A percentile compares a stretch with the other conserved stretches of the same genome.
These are phyloP conservation scores for Chaetogeoica ovagalla DNA, from an alignment of 2,888 invertebrate genomes.

Conservation along the genomic window DNA sequence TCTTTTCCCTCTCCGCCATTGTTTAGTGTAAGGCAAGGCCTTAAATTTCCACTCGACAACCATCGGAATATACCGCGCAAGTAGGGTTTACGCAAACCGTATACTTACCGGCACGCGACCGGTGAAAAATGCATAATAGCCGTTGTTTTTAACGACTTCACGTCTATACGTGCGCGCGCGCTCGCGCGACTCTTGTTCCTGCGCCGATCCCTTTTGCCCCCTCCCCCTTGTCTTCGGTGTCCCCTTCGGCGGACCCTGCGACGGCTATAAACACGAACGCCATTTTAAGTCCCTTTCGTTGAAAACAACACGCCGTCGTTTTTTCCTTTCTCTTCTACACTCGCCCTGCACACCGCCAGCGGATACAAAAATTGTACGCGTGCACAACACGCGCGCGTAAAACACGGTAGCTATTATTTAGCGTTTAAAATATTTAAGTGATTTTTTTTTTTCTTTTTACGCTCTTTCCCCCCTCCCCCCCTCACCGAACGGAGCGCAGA, in stretches of 20 bases:
- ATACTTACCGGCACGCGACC: slow-evolving; percentile 50
- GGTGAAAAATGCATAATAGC: slow-evolving; percentile 49
- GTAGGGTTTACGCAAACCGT: slow-evolving; percentile 19
- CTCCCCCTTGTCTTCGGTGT: too few species aligned
- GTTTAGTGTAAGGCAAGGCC: neutral
- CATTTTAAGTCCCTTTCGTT: neutral
- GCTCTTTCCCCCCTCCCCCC: too few species aligned
- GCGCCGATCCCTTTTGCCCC: slow-evolving; percentile 8
- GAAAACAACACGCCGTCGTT: neutral
- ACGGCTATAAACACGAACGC: slow-evolving; percentile 46
- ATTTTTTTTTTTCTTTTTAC: neutral
- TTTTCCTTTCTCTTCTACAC: neutral
- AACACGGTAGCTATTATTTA: slow-evolving; percentile 48
- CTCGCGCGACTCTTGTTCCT: slow-evolving; percentile 26
- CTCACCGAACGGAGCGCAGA: too few species aligned
- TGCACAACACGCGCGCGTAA: neutral
- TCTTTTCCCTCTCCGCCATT: neutral
- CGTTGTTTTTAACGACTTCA: slow-evolving; percentile 49
- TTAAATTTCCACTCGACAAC: slow-evolving; percentile 19
- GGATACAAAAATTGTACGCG: neutral
- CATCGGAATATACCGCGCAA: neutral
- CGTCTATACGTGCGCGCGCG: slow-evolving; percentile 15
- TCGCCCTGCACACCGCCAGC: neutral
- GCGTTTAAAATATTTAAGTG: slow-evolving; percentile 18
- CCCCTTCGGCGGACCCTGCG: slow-evolving; percentile 1